A percentile compares a stretch with the other conserved stretches of the same genome.
Evolutionary conservation across 2,113 vertebrate species (phyloP).

Genomic region (Phoenicopterus ruber): DNA sequence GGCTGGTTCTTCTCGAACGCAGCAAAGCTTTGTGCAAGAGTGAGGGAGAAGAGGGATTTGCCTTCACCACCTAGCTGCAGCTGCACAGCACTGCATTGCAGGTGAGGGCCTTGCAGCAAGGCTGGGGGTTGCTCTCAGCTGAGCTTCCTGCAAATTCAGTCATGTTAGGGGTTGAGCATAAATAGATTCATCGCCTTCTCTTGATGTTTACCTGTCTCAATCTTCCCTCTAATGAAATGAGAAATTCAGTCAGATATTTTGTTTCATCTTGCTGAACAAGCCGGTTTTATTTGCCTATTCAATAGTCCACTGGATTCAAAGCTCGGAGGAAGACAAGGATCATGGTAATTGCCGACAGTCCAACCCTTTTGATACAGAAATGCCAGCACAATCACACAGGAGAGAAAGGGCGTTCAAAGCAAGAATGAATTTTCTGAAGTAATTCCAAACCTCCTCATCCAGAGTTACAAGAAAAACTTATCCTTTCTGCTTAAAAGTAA

Average conservation of each 20-base stretch:
- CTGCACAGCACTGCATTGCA: constrained; percentile 88
- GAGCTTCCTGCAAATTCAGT: constrained; percentile 31
- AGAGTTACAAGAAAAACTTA: background rate
- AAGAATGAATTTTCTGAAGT: background rate
- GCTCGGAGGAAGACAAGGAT: background rate
- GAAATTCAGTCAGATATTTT: background rate
- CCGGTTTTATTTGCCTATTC: constrained; percentile 59
- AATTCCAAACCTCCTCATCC: background rate
- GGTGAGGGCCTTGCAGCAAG: constrained; percentile 71
- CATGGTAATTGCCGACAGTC: background rate
- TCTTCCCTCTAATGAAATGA: background rate
- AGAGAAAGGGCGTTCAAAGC: background rate
- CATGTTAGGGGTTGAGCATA: background rate
- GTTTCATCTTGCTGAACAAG: constrained; percentile 17
- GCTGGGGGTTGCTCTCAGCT: constrained; percentile 33
- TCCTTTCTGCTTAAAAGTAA: background rate
- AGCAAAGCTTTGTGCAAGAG: constrained; percentile 50
- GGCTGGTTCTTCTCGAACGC: background rate
- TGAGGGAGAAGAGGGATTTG: constrained; percentile 43
- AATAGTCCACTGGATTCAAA: background rate
- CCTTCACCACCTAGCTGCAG: constrained; percentile 76
- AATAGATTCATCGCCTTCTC: background rate
- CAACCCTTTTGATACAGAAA: background rate
- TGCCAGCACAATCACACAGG: background rate
- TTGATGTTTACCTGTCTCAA: background rate